phyloP scores from a whole-genome alignment of 64 coral and sea anemone genomes.

The Stichodactyla helianthus region DNA sequence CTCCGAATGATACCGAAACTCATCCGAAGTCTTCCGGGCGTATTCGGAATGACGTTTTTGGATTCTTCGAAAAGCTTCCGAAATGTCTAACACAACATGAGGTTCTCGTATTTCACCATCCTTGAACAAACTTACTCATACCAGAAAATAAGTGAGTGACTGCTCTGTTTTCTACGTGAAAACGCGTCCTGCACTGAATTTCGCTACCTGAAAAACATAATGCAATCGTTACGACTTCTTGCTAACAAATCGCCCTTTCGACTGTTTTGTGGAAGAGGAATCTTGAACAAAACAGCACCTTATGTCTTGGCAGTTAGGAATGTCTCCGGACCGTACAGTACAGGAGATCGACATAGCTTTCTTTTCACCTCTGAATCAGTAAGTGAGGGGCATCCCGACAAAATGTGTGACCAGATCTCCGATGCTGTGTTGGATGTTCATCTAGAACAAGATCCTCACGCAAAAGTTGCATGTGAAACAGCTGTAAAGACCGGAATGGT shows the following conservation, averaged over 20 bases:
- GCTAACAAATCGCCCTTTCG: not conserved
- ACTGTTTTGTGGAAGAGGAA: not conserved
- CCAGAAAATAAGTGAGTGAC: not conserved
- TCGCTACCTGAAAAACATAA: not conserved
- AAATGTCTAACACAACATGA: not conserved
- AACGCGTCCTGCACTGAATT: not conserved
- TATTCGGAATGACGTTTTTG: not conserved
- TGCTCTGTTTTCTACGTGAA: not conserved
- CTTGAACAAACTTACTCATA: not conserved
- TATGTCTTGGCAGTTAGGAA: not conserved
- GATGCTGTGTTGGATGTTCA: constrained; percentile 89
- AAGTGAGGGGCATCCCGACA: constrained; percentile 83
- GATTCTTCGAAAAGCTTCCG: not conserved
- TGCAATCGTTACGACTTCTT: not conserved
- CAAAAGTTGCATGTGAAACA: constrained; percentile 85
- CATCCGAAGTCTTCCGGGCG: not conserved
- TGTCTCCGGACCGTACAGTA: constrained; percentile 45
- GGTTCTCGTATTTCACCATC: not conserved
- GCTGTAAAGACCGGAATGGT: constrained; percentile 79
- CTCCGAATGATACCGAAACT: not conserved
- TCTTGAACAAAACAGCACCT: not conserved
- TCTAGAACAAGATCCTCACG: constrained; percentile 63
- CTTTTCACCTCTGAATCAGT: constrained; percentile 97
- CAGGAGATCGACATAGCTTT: constrained; percentile 46
- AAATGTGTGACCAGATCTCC: constrained; percentile 91